Evolutionary conservation across 2,888 invertebrate species (phyloP).

Genomic region (Plebejus argus): DNA sequence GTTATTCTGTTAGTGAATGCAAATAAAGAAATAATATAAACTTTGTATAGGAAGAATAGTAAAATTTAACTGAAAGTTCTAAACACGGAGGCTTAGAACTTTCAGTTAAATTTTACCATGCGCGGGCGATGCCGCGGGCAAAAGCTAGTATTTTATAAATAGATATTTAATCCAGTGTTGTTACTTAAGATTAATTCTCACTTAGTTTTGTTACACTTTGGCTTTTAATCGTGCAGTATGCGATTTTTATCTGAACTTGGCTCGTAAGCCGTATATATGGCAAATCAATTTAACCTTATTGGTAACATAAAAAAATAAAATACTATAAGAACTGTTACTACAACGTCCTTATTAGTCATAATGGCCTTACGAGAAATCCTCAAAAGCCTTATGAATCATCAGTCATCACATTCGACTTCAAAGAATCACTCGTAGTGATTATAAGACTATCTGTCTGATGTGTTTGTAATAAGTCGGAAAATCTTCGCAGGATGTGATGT

Average conservation of each 20-base stretch:
- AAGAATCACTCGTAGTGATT: conserved; percentile 44
- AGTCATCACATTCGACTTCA: conserved; percentile 52
- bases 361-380: conserved; percentile 17
- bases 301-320: conserved; percentile 17
- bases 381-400: conserved; percentile 52
- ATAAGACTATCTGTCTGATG: conserved; percentile 41
- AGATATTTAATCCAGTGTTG: too few relatives aligned
- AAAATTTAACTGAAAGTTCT: too few relatives aligned
- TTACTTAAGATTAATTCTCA: too few relatives aligned
- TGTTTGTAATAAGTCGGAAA: conserved; percentile 38
- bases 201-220: background rate
- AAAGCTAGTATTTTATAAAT: too few relatives aligned
- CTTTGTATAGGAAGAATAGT: too few relatives aligned
- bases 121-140: too few relatives aligned
- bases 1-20: background rate
- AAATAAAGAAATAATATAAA: background rate
- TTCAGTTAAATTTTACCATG: too few relatives aligned
- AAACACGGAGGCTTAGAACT: too few relatives aligned
- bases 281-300: conserved; percentile 1
- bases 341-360: conserved; percentile 20
- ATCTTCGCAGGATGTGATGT: conserved; percentile 41
- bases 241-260: background rate
- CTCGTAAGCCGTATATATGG: background rate
- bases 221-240: background rate
- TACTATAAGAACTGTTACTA: conserved; percentile 11